Evolutionary conservation across 2,113 vertebrate genomes (phyloP), one percentile per base, ranked within the genome.

Genomic region (Gambusia holbrooki): DNA sequence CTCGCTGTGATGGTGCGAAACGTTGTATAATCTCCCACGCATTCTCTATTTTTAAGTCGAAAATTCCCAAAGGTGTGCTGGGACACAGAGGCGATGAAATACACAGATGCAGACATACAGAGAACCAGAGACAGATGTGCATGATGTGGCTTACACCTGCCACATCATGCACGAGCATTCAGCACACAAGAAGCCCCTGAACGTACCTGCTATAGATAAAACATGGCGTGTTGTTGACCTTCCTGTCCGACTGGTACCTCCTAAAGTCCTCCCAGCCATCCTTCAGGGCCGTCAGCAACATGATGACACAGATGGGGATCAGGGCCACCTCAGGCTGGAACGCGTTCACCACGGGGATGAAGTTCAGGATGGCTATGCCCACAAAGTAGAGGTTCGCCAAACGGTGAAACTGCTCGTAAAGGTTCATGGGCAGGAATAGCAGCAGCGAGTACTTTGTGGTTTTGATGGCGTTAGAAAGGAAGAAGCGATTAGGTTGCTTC

Each of bases 361-460:
- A 99, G 88, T 98, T 98, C 79, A 99, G 92, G 66, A 94, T 79
- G 0, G 90, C 96, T 29, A 98, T 87, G 30, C 86, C 92, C 83
- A 99, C 91, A 35, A 99, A 99, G 74, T 99, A 98, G 84, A 98
- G 12, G 73, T 98, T 98, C 69, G 98, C 98, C 81, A 96, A 90
- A 0, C 96, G 96, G 76, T 96, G 96, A 32, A 98, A 95, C 88
- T 98, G 97, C 84, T 98, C 97, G 4, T 92, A 95, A 71, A 97
- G 90, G 66, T 98, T 99, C 93, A 95, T 95, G 30, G 97, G 97
- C 3, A 99, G 22, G 73, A 98, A 99, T 75, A 95, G 93, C 72
- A 97, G 79, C 33, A 95, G n/a, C 0, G 89, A 95, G 68, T 98
- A 98, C 88, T 97, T 97, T 84, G 96, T 98, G 62, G 97, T 98